Evolutionary conservation across 2,888 invertebrate species (phyloP), one percentile per base, ranked within the genome.

Genomic region (Chloromyia formosa): DNA sequence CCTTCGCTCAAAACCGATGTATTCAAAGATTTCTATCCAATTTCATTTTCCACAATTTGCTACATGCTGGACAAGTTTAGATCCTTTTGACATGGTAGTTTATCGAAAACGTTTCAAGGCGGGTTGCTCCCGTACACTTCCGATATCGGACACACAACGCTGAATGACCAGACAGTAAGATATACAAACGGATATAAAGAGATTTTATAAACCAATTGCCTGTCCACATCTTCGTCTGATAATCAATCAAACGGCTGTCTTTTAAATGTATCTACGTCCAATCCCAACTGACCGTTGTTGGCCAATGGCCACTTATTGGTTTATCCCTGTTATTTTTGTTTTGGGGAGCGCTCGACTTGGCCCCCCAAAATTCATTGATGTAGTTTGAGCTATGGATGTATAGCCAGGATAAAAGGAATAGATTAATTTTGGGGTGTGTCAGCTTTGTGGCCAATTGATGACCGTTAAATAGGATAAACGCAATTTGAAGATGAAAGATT

Each of bases 211-310:
- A 80, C 80, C 81, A 82, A 80, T 82, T 80, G 83, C 81, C 83
- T 85, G 85, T 85, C 85, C 82, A 81, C 84, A 84, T 82, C 80
- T 84, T 84, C 80, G 80, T 81, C 79, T 81, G 80, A 84, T 85
- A 85, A 84, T 84, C 84, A 84, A 84, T 84, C 84, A 84, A 84
- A 81, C 81, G 81, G 79, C 78, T 78, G 79, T 74, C 73, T 75
- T 60, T 10, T 22, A 60, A 60, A 20, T 12, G 16, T 12, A 49
- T n/a, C 45, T 45, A 18, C 62, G 62, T 40, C 62, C 66, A 66
- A 49, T 49, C 66, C 27, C 14, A 27, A 35, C 61, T 45, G 66
- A 12, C 45, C 66, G 45, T 35, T n/a, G n/a, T n/a, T 66, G 16
- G 12, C 22, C 45, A 16, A 66, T 22, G 66, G 23, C 20, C 18